These are phyloP conservation scores for Mustela lutreola DNA, from an alignment of 2,113 vertebrate species.

Conservation along the genomic window DNA sequence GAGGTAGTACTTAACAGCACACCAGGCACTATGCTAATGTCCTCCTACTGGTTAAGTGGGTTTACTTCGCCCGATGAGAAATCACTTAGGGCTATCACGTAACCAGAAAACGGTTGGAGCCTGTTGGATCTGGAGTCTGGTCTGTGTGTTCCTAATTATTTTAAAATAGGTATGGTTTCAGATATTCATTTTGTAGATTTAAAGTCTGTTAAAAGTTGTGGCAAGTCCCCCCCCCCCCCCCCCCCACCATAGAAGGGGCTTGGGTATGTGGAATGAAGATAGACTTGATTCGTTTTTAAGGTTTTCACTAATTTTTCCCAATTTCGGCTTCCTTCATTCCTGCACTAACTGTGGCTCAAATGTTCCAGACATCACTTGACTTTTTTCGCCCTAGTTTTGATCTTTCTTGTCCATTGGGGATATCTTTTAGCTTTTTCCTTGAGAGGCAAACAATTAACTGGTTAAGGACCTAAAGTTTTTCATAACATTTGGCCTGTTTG, in stretches of 20 bases:
- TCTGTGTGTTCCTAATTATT: not conserved
- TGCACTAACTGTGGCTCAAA: conserved; percentile 14
- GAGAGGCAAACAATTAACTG: not conserved
- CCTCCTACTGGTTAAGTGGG: not conserved
- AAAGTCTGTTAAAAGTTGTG: not conserved
- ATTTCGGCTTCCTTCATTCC: not conserved
- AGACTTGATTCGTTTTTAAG: not conserved
- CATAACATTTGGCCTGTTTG: not conserved
- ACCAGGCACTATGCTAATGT: not conserved
- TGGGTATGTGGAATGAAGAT: not conserved
- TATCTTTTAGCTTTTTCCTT: conserved; percentile 44
- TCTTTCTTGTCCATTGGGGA: not conserved
- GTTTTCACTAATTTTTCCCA: not conserved
- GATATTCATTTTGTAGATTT: conserved; percentile 1
- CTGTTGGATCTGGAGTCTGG: not conserved
- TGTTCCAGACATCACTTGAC: not conserved
- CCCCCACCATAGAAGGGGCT: not conserved
- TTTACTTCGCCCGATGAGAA: not conserved
- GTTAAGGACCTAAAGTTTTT: not conserved
- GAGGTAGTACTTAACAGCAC: not conserved
- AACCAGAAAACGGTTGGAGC: not conserved
- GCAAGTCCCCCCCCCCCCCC: too few relatives aligned
- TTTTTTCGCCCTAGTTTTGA: not conserved
- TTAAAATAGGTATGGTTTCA: not conserved
- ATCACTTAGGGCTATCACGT: not conserved